Conservation (phyloP, 2,888 invertebrate species). For the Scelioninae gen. 1 region DNA sequence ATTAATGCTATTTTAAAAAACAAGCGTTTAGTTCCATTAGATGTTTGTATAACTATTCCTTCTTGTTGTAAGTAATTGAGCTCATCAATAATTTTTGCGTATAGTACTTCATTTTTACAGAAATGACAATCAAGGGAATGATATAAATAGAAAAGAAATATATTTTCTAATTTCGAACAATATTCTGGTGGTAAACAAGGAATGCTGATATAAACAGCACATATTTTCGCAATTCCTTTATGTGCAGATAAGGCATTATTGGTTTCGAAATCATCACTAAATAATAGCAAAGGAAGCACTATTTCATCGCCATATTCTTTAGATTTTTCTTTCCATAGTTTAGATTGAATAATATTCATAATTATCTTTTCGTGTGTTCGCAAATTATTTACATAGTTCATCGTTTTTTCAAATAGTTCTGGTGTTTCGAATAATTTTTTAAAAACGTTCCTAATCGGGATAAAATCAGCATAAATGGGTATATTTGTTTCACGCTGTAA, state of each 20-base stretch:
- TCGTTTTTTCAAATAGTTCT: constrained; percentile 41
- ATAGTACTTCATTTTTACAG: constrained; percentile 56
- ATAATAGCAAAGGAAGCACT: constrained; percentile 36
- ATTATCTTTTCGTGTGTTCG: constrained; percentile 37
- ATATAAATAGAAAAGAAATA: constrained; percentile 58
- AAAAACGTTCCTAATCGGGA: constrained; percentile 50
- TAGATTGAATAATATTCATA: constrained; percentile 64
- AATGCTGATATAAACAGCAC: constrained; percentile 53
- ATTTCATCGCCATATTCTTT: constrained; percentile 31
- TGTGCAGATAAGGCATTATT: constrained; percentile 66
- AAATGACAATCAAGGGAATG: constrained; percentile 47
- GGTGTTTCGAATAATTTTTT: constrained; percentile 58
- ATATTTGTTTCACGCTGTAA: constrained; percentile 15
- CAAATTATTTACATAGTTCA: constrained; percentile 54
- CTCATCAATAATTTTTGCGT: constrained; percentile 60
- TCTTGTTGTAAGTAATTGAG: constrained; percentile 40
- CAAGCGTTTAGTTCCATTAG: constrained; percentile 8
- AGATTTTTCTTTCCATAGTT: constrained; percentile 50
- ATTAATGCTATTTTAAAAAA: constrained; percentile 35
- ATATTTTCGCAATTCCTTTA: constrained; percentile 44
- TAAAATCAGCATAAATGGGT: constrained; percentile 51
- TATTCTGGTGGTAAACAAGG: constrained; percentile 60
- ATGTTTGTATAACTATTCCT: constrained; percentile 39
- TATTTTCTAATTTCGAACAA: constrained; percentile 58
- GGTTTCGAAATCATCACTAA: constrained; percentile 65